Evolutionary conservation across 2,797 vertebrate genomes (phyloP), one percentile per base, ranked within the genome.

Genomic region (Gymnothorax reevesii): DNA sequence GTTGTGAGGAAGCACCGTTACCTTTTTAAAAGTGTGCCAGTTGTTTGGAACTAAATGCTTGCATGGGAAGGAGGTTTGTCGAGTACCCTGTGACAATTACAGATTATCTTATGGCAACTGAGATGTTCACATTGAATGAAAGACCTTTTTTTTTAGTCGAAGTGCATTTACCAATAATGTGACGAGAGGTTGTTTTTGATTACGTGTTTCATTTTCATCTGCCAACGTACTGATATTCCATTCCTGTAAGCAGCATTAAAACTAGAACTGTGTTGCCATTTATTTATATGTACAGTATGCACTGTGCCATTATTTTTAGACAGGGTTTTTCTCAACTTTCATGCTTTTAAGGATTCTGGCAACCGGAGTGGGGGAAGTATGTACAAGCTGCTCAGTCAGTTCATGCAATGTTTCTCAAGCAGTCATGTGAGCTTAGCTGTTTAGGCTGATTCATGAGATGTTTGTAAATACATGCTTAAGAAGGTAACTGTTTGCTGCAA

Each of bases 261-360:
- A 25, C 42, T 52, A 22, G 15, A 7, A 49, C 7, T 54, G 33
- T 79, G 33, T 79, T 52, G 33, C 75, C 33, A 22, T 42, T 79
- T 79, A 52, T 79, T 15, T 54, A 42, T 52, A 54, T 79, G 75
- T 79, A 54, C 33, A 79, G 75, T 54, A 42, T 54, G 54, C 42
- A 54, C 20, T 79, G 17, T 6, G 25, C 0, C 12, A 33, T 75
- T 75, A 75, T 42, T 75, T 69, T 75, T 42, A 75, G 71, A 75
- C 27, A 75, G 7, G 71, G 71, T 33, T 57, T 57, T 13, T 83
- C 13, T 27, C 3, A 25, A 84, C 6, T 69, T 27, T 62, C 83
- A 42, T 64, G 59, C 83, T 84, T 66, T 84, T 10, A 64, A 84
- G 83, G 83, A 60, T 5, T 64, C 83, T 27, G 22, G 62, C 25